These are phyloP conservation scores for Enteromius mattozi DNA, from an alignment of 2,797 vertebrate genomes.

Conservation along the genomic window DNA sequence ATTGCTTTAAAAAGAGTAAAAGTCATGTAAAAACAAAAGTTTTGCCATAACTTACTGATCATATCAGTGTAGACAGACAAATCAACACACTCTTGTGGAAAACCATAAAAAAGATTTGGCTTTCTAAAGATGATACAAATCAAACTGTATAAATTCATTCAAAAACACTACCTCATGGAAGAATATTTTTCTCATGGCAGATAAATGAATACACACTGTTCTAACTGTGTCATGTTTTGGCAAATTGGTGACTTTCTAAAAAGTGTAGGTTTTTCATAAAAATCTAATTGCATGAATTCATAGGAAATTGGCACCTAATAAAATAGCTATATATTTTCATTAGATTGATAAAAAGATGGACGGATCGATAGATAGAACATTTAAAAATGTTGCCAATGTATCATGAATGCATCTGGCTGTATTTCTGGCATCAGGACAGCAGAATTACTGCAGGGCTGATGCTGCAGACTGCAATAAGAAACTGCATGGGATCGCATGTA, in stretches of 20 bases:
- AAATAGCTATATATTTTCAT: neutral
- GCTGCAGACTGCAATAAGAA: slow-evolving; percentile 1
- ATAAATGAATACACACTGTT: neutral
- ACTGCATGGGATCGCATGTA: neutral
- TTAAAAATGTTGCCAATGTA: neutral
- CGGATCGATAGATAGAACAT: neutral
- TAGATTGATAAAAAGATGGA: neutral
- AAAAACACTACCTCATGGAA: neutral
- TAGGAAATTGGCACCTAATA: neutral
- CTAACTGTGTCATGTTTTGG: neutral
- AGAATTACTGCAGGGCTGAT: slow-evolving; percentile 3
- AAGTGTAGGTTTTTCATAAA: neutral
- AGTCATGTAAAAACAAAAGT: neutral
- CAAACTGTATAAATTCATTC: neutral
- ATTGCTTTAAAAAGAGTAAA: neutral
- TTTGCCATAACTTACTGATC: neutral
- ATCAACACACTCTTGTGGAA: neutral
- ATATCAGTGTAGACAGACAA: neutral
- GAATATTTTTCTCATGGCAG: neutral
- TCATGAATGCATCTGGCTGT: neutral
- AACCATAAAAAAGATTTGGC: neutral
- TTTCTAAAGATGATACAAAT: neutral
- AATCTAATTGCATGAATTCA: neutral
- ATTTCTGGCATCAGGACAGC: slow-evolving; percentile 18
- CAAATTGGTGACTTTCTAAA: neutral